Evolutionary conservation across 1,140 invertebrate species (phyloP).

Genomic region (Drosophila nasuta): DNA sequence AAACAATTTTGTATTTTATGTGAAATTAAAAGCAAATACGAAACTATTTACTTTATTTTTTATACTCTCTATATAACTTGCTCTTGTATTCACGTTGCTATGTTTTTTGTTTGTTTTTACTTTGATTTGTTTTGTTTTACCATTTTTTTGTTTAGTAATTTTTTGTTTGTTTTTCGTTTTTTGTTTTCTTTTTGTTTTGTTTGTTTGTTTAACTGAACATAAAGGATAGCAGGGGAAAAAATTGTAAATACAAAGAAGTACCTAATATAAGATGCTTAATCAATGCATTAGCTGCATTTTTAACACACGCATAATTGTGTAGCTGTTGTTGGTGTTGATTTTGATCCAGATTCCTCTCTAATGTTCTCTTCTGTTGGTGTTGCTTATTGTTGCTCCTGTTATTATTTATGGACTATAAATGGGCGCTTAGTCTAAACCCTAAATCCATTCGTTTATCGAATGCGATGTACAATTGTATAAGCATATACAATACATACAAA

Average conservation of each 20-base stretch:
- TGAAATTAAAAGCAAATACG: slow-evolving; percentile 78
- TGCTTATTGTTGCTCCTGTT: slow-evolving; percentile 25
- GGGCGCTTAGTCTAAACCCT: slow-evolving; percentile 55
- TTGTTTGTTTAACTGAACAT: slow-evolving; percentile 70
- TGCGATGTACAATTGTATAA: slow-evolving; percentile 32
- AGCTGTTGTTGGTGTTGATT: slow-evolving; percentile 7
- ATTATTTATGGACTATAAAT: slow-evolving; percentile 49
- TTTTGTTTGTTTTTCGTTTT: slow-evolving; percentile 55
- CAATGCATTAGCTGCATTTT: slow-evolving; percentile 36
- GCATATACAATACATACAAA: slow-evolving; percentile 45
- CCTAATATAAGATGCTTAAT: slow-evolving; percentile 54
- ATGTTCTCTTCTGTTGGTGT: slow-evolving; percentile 25
- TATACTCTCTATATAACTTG: slow-evolving; percentile 81
- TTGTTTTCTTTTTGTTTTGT: slow-evolving; percentile 28
- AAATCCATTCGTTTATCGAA: slow-evolving; percentile 54
- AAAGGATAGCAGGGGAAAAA: slow-evolving; percentile 70
- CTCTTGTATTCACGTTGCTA: slow-evolving; percentile 71
- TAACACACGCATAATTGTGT: slow-evolving; percentile 42
- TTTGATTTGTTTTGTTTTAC: slow-evolving; percentile 64
- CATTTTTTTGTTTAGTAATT: slow-evolving; percentile 78
- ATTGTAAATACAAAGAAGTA: slow-evolving; percentile 74
- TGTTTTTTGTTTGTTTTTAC: slow-evolving; percentile 51
- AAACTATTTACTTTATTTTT: slow-evolving; percentile 84
- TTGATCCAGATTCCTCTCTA: slow-evolving; percentile 17
- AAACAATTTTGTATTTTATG: slow-evolving; percentile 48